Conservation (phyloP, 2,113 vertebrate genomes). For the Aegithalos caudatus region DNA sequence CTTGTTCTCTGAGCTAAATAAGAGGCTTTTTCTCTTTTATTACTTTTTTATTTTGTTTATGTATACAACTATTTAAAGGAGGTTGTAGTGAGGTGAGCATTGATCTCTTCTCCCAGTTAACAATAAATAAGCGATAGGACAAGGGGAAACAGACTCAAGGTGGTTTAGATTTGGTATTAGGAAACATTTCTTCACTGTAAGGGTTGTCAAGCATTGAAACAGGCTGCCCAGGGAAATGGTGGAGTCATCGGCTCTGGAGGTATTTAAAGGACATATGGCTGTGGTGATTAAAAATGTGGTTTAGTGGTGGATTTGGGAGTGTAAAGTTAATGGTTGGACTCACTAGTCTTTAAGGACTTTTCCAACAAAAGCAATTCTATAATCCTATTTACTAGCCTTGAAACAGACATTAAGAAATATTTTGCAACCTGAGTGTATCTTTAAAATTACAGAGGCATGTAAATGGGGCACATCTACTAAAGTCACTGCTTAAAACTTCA, state of each 20-base stretch:
- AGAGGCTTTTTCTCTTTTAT: neutral
- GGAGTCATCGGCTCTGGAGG: neutral
- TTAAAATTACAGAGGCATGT: neutral
- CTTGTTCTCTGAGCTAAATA: neutral
- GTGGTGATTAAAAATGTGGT: neutral
- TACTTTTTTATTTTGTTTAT: neutral
- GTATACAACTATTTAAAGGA: neutral
- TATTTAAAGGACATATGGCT: neutral
- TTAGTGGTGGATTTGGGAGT: neutral
- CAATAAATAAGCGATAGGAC: neutral
- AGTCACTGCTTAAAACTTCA: neutral
- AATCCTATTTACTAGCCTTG: neutral
- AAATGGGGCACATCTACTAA: neutral
- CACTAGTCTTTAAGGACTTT: neutral
- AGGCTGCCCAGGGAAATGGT: neutral
- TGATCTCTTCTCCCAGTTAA: neutral
- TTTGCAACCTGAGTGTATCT: neutral
- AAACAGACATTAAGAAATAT: neutral
- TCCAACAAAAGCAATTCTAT: rapidly evolving
- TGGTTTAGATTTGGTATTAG: neutral
- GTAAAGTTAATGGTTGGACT: neutral
- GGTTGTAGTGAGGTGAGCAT: neutral
- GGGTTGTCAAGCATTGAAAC: neutral
- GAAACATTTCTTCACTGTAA: neutral
- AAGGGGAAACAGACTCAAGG: neutral